Evolutionary conservation across 2,113 vertebrate species (phyloP), one percentile per base, ranked within the genome.

Genomic region (Podilymbus podiceps): DNA sequence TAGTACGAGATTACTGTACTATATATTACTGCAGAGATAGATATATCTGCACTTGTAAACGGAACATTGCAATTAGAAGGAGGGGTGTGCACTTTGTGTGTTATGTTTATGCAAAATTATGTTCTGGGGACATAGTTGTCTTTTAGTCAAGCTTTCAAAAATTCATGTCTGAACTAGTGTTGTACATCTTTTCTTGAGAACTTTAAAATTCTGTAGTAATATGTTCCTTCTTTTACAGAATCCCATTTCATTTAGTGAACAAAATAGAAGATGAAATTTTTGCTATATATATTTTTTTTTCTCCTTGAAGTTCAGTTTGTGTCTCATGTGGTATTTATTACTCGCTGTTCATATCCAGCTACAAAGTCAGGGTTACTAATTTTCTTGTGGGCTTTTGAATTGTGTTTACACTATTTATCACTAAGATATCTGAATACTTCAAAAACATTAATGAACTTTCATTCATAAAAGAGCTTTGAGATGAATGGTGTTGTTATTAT

Each of bases 281-380:
- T 86, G 17, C 22, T 66, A 7, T 33, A 0, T 49, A 4, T 25
- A 23, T 79, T 78, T 72, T 58, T 8, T 15, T 86, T 59, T 46
- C 30, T 92, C 33, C 50, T 75, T 62, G 50, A 71, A 40, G 23
- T 64, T 85, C 8, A 17, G 0, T 73, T 68, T 66, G 30, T 55
- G 17, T 52, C n/a, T 93, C 2, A 0, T 53, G 33, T 22, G 1
- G 0, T 42, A 17, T 62, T 81, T 91, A 52, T 84, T 80, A 30
- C 12, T 12, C 1, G 0, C 17, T 66, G 46, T 49, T 89, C 50
- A 90, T 78, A 68, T 0, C 0, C 40, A 85, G 30, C 42, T 88
- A 25, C 23, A 25, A 44, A 60, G 27, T 47, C 72, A 59, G 42
- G 72, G 21, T 40, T 60, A 33, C 4, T 86, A 7, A 62, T 89